Evolutionary conservation across 2,888 invertebrate genomes (phyloP), one percentile per base, ranked within the genome.

Genomic region (Ophion slaviceki): DNA sequence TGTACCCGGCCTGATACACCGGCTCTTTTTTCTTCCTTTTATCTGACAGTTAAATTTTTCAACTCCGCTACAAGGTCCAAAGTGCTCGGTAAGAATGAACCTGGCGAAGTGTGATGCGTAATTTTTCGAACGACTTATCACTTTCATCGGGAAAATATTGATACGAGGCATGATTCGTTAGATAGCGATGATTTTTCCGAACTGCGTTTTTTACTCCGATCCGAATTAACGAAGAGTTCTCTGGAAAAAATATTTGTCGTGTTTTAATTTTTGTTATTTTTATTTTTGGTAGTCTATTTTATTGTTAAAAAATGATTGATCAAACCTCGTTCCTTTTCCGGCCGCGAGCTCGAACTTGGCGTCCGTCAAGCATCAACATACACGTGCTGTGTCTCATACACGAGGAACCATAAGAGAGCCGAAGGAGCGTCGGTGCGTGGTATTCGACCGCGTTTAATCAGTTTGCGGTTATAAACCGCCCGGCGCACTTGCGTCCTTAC

Each of bases 401-500:
- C 45, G 62, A 53, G 66, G 64, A 71, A 77, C 74, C 78, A 81
- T 78, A 71, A 78, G 83, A 78, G 83, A 70, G 5, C 64, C 76
- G 68, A 64, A 81, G 71, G 62, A 75, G 75, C 76, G 80, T 47
- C 85, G 75, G 82, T 79, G 80, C 81, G 75, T 77, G 71, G 80
- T 71, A 75, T 81, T 70, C 76, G 89, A 92, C 92, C 92, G 91
- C 93, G 93, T 93, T 93, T 93, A 93, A 93, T 93, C 93, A 93
- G 93, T 91, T 92, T 93, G 93, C 88, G 93, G 93, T 92, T 89
- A 89, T 87, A 89, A 82, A 83, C 83, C 80, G 66, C 81, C 77
- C 47, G 86, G 79, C 76, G 76, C 74, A 80, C 82, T 82, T 86
- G 80, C 85, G 84, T 80, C 84, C 82, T 86, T 85, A 82, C 71